A percentile compares a stretch with the other conserved stretches of the same genome.
Conservation (phyloP, 2,888 invertebrate species). For the Sepiola atlantica region DNA sequence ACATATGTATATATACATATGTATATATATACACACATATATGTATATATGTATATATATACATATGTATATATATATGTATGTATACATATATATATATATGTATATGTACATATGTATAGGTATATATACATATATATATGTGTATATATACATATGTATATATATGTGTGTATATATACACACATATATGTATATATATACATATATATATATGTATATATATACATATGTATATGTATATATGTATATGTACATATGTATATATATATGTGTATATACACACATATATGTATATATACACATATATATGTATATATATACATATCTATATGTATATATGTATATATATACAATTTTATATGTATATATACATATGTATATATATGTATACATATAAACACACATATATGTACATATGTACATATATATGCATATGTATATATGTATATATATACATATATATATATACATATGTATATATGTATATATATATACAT, state of each 20-base stretch:
- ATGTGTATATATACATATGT: background rate
- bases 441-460: conserved; percentile 6
- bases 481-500: background rate
- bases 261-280: background rate
- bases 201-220: background rate
- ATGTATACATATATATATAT: background rate
- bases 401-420: background rate
- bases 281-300: background rate
- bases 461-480: background rate
- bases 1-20: background rate
- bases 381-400: background rate
- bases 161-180: background rate
- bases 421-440: background rate
- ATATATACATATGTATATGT: background rate
- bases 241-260: background rate
- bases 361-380: background rate
- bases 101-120: background rate
- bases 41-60: background rate
- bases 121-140: background rate
- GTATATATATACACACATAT: background rate
- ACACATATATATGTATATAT: background rate
- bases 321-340: background rate
- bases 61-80: background rate
- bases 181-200: background rate
- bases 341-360: background rate